Evolutionary conservation across 2,888 invertebrate species (phyloP).

Genomic region (Eupelmus urozonus): DNA sequence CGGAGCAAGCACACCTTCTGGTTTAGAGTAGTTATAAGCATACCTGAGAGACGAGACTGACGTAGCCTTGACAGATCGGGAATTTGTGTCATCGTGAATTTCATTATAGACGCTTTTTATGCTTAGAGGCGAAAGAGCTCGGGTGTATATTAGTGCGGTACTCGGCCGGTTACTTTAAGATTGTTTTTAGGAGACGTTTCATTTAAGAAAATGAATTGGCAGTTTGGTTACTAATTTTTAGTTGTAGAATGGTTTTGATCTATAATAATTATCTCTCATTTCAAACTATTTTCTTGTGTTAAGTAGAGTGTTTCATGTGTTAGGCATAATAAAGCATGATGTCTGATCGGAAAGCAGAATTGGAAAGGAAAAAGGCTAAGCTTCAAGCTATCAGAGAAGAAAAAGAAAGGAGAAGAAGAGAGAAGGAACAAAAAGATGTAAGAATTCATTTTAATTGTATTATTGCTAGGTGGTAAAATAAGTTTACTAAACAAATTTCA

Average conservation of each 20-base stretch:
- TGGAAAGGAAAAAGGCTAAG: constrained; percentile 94
- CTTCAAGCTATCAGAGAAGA: constrained; percentile 93
- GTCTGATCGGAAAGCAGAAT: constrained; percentile 94
- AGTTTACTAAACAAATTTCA: neutral
- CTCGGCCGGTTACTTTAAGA: too few species aligned
- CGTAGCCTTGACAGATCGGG: neutral
- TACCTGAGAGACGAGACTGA: too few species aligned
- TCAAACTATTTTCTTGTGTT: too few species aligned
- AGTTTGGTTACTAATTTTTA: too few species aligned
- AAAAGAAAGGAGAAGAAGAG: constrained; percentile 89
- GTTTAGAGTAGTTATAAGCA: neutral
- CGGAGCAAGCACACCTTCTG: neutral
- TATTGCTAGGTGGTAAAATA: neutral
- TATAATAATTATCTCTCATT: too few species aligned
- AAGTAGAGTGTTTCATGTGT: constrained; percentile 11
- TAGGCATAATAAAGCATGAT: constrained; percentile 77
- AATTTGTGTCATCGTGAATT: constrained; percentile 2
- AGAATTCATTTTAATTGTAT: constrained; percentile 72
- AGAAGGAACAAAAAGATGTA: constrained; percentile 93
- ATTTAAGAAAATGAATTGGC: too few species aligned
- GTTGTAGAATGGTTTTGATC: too few species aligned
- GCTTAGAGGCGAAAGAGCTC: too few species aligned
- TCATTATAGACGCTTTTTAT: neutral
- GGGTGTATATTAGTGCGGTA: too few species aligned
- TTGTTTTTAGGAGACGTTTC: too few species aligned